Evolutionary conservation across 2,888 invertebrate species (phyloP), one percentile per base, ranked within the genome.

Genomic region (Drosophila subsilvestris): DNA sequence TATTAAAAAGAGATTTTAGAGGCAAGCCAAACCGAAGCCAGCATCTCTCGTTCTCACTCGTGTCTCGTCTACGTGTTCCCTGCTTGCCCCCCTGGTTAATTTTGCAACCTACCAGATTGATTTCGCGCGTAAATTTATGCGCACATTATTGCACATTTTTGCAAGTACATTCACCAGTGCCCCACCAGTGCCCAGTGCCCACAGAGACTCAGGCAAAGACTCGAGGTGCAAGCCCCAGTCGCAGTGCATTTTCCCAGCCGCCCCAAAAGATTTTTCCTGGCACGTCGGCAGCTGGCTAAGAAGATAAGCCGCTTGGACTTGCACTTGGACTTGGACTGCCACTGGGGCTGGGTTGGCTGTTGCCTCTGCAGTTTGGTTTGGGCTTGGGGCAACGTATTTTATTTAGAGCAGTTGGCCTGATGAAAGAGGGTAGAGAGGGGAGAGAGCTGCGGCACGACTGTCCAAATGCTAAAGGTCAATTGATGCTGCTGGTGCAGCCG

Each of bases 91-190:
- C 6, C 37, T 44, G 25, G 48, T 27, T 62, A 62, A 63, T 56
- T 56, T 63, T 12, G 37, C 48, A 48, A 56, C 76, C 73, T 17
- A 54, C 75, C 78, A 89, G 86, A 88, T 88, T 86, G 83, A 86
- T 88, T 88, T 88, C 74, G 75, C 81, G 83, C 80, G 86, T 84
- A 81, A 84, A 78, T 79, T 83, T 86, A 75, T 81, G 82, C 82
- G 87, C 80, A 80, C 84, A 80, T 79, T 80, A 79, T 75, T 79
- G 79, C 85, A 80, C 76, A 70, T 76, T 81, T 82, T 56, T 51
- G 69, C 61, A 37, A 74, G 73, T 74, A 83, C 76, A 71, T 74
- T 86, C 37, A n/a, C 37, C 37, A 37, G 37, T 25, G 1, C 61
- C 79, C 77, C 62, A n/a, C n/a, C 55, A 56, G n/a, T 57, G 25